Evolutionary conservation across 2,888 invertebrate species (phyloP), one percentile per base, ranked within the genome.

Genomic region (Acrobasis repandana): DNA sequence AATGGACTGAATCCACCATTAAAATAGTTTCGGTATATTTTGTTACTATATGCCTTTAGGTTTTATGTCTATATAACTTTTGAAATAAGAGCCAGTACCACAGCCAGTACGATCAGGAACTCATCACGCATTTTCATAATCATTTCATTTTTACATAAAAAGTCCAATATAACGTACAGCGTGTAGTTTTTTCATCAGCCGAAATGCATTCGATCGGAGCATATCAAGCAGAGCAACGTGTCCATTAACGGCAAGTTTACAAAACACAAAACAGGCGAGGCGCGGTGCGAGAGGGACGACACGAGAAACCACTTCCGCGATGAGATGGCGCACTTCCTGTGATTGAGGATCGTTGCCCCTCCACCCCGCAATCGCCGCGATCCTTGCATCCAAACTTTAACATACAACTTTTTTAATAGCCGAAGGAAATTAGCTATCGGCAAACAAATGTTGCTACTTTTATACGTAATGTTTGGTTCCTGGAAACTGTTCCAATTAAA

Each of bases 281-380:
- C 65, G 67, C 64, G 60, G 86, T 76, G 83, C 74, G 86, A 90
- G 85, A 62, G 82, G 75, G 88, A 88, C 80, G 73, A 80, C 85
- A 82, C 76, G 80, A 85, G 80, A 87, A 88, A 92, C 91, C 92
- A 93, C 92, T 93, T 93, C 93, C 92, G 92, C 85, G 83, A 92
- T 93, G 92, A 92, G 92, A 90, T 88, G 90, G 89, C 88, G 92
- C 92, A 93, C 92, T 93, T 91, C 92, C 92, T 91, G 90, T 92
- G 92, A 92, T 93, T 92, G 92, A 90, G 88, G 83, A 52, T 54
- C 49, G 77, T 77, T 74, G 70, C 74, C 72, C 75, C 79, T 70
- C 77, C 76, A 67, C 69, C 72, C 71, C 62, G 67, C 28, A 65
- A 70, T 63, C 66, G 63, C 62, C 61, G 64, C 61, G 62, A 63